Base-by-base conservation (phyloP, 2,888 invertebrate species). In the Prosopocoilus inquinatus region DNA sequence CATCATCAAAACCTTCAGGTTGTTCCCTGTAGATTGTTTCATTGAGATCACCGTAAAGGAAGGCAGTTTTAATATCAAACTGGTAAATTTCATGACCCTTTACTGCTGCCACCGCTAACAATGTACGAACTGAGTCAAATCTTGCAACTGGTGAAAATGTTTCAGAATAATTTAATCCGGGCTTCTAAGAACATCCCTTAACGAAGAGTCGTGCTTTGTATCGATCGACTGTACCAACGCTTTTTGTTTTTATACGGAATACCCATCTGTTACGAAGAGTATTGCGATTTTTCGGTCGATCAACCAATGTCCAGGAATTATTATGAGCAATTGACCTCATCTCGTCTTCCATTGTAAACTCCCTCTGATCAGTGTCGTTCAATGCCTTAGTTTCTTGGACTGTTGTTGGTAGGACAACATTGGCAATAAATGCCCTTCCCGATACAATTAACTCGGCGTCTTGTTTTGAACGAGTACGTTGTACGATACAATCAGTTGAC, bases 31-130 rank as follows among this genome's bases (percentile, higher is more conserved):
- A 61, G 13, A 63, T 57, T 34, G 58, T 48, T 50, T 61, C 60
- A 20, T 20, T 20, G 8, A 61, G 9, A 9, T 58, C 35, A 34
- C 60, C 57, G 53, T 63, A 53, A 7, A 64, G 48, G 35, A 58
- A 63, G 7, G 61, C 61, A 7, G 61, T 55, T 58, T 62, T 58
- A 2, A 64, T 53, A 36, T 61, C 60, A 41, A 63, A 55, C 44
- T 58, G 50, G 9, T 8, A 39, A 32, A 60, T 50, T 34, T 44
- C 34, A 9, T 43, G 16, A 34, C 55, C 33, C 16, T 43, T 43
- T 43, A 16, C 43, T 15, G 50, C 45, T 38, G 50, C 32, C 3
- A 34, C 49, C 8, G 60, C 48, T 45, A 62, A 35, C 9, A 44
- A 44, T 9, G 28, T n/a, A 7, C 44, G 11, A 9, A 52, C 13